Evolutionary conservation across 2,797 vertebrate genomes (phyloP).

Genomic region (Lithobates pipiens): DNA sequence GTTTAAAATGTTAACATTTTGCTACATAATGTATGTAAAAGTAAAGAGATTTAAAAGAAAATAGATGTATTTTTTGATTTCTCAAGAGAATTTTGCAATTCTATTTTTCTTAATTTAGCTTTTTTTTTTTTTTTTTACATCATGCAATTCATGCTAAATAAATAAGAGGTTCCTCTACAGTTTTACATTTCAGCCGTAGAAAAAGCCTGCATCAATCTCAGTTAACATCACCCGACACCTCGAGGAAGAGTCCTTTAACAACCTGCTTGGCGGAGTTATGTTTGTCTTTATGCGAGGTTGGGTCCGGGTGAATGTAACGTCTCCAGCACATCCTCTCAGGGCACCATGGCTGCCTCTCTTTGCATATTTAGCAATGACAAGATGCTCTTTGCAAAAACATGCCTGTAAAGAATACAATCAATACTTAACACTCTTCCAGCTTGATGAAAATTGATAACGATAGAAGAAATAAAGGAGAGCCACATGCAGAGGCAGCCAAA

Average conservation of each 20-base stretch:
- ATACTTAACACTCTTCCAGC: slow-evolving; percentile 83
- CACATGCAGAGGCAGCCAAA: slow-evolving; percentile 85
- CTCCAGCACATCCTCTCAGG: slow-evolving; percentile 81
- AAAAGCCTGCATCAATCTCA: slow-evolving; percentile 78
- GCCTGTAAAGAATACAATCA: slow-evolving; percentile 89
- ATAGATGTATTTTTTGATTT: slow-evolving; percentile 78
- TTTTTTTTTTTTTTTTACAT: slow-evolving; percentile 77
- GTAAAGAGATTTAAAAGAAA: slow-evolving; percentile 90
- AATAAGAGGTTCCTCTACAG: slow-evolving; percentile 74
- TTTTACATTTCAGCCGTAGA: slow-evolving; percentile 82
- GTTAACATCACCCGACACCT: slow-evolving; percentile 73
- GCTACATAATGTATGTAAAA: slow-evolving; percentile 91
- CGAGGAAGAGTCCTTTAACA: slow-evolving; percentile 79
- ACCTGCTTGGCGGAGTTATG: slow-evolving; percentile 78
- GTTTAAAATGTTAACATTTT: slow-evolving; percentile 83
- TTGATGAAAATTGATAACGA: slow-evolving; percentile 79
- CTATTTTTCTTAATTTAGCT: slow-evolving; percentile 74
- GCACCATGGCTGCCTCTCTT: slow-evolving; percentile 86
- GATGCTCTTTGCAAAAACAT: slow-evolving; percentile 88
- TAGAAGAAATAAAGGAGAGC: slow-evolving; percentile 70
- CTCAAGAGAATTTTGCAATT: slow-evolving; percentile 85
- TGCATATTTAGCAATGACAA: slow-evolving; percentile 89
- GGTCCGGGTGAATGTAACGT: slow-evolving; percentile 81
- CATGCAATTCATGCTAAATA: slow-evolving; percentile 94
- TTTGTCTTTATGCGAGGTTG: slow-evolving; percentile 82